phyloP scores from a whole-genome alignment of 2,113 vertebrate species.

The Apeltes quadracus region DNA sequence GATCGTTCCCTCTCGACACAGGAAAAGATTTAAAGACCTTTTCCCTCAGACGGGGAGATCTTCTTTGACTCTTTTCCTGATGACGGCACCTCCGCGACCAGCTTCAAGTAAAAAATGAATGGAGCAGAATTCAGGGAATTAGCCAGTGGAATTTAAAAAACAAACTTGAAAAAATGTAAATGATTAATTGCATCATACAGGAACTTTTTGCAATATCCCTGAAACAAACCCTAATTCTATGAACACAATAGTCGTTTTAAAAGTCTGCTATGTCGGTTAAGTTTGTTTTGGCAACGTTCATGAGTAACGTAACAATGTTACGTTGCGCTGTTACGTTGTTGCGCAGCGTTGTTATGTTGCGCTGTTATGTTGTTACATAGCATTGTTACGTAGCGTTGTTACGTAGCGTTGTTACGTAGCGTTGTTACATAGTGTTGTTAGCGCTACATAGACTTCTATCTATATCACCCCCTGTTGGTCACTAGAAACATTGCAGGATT shows the following conservation, averaged over 20 bases:
- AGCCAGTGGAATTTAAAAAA: conserved; percentile 6
- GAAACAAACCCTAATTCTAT: conserved; percentile 9
- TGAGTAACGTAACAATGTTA: too few relatives aligned
- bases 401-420: too few relatives aligned
- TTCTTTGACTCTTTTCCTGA: conserved; percentile 7
- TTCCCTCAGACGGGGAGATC: conserved; percentile 18
- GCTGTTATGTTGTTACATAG: background rate
- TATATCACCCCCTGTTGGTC: background rate
- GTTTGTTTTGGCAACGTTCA: too few relatives aligned
- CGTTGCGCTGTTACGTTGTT: background rate
- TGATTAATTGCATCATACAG: conserved; percentile 2
- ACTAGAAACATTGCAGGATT: too few relatives aligned
- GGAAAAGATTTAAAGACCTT: conserved; percentile 41
- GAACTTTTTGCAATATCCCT: conserved; percentile 23
- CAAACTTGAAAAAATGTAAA: background rate
- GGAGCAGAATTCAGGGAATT: background rate
- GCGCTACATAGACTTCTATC: background rate
- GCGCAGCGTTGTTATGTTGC: too few relatives aligned
- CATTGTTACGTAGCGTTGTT: background rate
- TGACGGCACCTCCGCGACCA: background rate
- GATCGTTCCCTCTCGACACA: conserved; percentile 31
- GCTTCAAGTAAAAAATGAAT: background rate
- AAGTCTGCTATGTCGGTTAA: too few relatives aligned
- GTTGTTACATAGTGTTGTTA: background rate
- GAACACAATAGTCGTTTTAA: too few relatives aligned